These are phyloP conservation scores for Antheraea mylitta DNA, from an alignment of 1,140 invertebrate genomes.

Conservation along the genomic window DNA sequence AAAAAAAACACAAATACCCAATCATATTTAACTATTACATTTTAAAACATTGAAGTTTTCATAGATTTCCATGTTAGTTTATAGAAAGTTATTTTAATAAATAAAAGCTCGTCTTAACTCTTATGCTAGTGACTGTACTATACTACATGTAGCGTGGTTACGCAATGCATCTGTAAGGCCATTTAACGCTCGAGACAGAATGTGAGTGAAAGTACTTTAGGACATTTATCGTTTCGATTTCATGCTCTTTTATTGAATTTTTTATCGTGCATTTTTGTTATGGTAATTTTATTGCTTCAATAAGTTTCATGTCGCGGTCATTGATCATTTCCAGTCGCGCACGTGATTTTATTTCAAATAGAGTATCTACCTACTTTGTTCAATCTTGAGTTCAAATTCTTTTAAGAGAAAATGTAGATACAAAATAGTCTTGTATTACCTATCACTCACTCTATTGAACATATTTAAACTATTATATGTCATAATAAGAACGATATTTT, in stretches of 20 bases:
- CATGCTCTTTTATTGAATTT: conserved; percentile 6
- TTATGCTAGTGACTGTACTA: not conserved
- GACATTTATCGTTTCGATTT: conserved; percentile 12
- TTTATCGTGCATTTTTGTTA: not conserved
- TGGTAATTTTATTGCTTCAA: conserved; percentile 9
- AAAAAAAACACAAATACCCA: too few species aligned
- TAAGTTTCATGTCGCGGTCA: not conserved
- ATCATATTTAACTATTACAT: too few species aligned
- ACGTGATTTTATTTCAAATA: not conserved
- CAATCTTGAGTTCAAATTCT: not conserved
- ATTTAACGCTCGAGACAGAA: conserved; percentile 40
- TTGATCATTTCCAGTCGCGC: not conserved
- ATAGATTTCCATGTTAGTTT: too few species aligned
- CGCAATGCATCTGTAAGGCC: conserved; percentile 46
- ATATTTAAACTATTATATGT: too few species aligned
- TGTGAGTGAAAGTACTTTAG: conserved; percentile 54
- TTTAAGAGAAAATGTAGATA: too few species aligned
- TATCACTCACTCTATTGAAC: too few species aligned
- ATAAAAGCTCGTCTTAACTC: not conserved
- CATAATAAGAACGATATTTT: too few species aligned
- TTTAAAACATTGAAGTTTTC: too few species aligned
- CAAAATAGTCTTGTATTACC: too few species aligned
- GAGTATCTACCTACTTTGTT: not conserved
- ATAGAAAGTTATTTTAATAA: too few species aligned
- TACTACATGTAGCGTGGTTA: conserved; percentile 30